These are phyloP conservation scores for Acomys russatus DNA, from an alignment of 2,797 vertebrate species.

Conservation along the genomic window DNA sequence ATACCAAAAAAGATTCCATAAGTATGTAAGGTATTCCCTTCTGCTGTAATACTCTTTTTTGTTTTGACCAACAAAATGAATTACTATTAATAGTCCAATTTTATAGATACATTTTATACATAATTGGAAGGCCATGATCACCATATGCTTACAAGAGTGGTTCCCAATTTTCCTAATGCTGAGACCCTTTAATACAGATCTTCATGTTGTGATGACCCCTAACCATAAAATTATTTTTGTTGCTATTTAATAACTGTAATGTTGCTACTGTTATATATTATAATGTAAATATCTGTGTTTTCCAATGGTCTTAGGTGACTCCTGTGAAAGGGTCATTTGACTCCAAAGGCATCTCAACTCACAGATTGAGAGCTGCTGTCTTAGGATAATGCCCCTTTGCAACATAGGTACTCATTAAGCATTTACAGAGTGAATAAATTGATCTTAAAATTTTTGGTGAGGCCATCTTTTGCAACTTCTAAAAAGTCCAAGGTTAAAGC, in stretches of 20 bases:
- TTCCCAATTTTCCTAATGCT: too few species aligned
- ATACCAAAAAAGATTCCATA: background rate
- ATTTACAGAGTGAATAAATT: background rate
- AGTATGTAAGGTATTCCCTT: background rate
- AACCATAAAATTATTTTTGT: too few species aligned
- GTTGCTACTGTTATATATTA: too few species aligned
- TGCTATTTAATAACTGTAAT: too few species aligned
- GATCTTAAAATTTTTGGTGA: background rate
- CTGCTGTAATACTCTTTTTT: conserved; percentile 2
- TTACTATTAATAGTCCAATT: conserved; percentile 19
- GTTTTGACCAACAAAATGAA: background rate
- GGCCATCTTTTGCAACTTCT: background rate
- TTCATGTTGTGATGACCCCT: too few species aligned
- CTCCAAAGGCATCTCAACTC: too few species aligned
- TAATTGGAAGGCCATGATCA: background rate
- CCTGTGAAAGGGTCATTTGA: too few species aligned
- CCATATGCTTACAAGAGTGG: background rate
- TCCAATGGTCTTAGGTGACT: too few species aligned
- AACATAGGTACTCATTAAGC: background rate
- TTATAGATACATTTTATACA: background rate
- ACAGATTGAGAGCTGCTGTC: too few species aligned
- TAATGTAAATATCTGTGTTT: too few species aligned
- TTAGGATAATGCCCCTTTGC: background rate
- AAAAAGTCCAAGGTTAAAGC: conserved; percentile 30
- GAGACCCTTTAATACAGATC: too few species aligned